phyloP scores from a whole-genome alignment of 2,113 vertebrate species.

The Eira barbara region DNA sequence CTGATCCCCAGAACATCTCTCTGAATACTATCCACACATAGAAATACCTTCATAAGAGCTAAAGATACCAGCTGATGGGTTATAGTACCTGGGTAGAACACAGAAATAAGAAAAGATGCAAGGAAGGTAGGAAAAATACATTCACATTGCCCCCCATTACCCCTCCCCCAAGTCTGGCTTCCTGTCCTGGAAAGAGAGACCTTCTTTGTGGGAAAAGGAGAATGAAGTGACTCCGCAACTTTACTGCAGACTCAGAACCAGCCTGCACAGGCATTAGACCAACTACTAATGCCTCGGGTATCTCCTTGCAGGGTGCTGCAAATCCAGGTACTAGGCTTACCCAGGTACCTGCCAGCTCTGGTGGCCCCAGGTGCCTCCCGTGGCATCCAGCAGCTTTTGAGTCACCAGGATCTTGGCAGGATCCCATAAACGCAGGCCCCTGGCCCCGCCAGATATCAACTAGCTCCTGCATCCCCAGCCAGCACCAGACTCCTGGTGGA shows the following conservation, averaged over 20 bases:
- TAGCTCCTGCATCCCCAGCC: neutral
- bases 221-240: neutral
- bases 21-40: neutral
- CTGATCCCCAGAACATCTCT: too few relatives aligned
- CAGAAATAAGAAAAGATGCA: neutral
- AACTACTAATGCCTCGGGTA: neutral
- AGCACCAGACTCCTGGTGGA: neutral
- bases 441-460: neutral
- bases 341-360: neutral
- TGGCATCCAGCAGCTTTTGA: neutral
- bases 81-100: neutral
- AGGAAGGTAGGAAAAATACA: neutral
- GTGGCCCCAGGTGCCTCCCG: too few relatives aligned
- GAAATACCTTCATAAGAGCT: neutral
- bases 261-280: neutral
- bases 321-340: neutral
- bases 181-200: neutral
- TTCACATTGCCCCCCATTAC: neutral
- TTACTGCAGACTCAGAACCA: neutral
- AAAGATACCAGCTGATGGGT: neutral
- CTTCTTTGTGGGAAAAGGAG: neutral
- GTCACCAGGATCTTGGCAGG: neutral
- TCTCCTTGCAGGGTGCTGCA: neutral
- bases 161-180: neutral
- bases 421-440: neutral